Conservation (phyloP, 2,888 invertebrate genomes). For the Drosophila bunnanda region DNA sequence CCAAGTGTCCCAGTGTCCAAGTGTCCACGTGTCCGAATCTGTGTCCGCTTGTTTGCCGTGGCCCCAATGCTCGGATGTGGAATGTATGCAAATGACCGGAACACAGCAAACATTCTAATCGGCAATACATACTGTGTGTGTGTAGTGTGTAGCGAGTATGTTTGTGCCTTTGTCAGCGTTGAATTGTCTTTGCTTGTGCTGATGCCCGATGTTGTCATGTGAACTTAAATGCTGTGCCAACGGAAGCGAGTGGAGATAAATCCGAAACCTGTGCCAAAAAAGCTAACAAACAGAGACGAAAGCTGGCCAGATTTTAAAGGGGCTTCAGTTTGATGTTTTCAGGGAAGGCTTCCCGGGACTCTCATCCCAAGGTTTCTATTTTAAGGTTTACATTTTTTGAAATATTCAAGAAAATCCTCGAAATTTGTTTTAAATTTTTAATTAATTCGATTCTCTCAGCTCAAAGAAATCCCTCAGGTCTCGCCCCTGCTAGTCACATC, state of each 20-base stretch:
- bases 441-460: background rate
- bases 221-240: conserved; percentile 45
- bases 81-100: conserved; percentile 45
- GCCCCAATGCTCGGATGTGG: conserved; percentile 8
- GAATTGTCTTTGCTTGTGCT: conserved; percentile 29
- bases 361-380: too few relatives aligned
- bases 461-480: background rate
- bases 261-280: conserved; percentile 10
- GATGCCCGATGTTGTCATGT: conserved; percentile 21
- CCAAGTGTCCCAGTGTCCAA: conserved; percentile 34
- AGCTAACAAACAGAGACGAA: background rate
- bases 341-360: background rate
- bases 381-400: background rate
- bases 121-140: conserved; percentile 12
- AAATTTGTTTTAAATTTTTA: background rate
- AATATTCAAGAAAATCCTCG: background rate
- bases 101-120: conserved; percentile 47
- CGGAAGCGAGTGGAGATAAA: conserved; percentile 11
- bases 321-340: background rate
- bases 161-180: conserved; percentile 26
- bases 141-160: conserved; percentile 3
- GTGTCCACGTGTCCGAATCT: conserved; percentile 32
- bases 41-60: conserved; percentile 18
- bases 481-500: conserved; percentile 1
- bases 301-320: background rate